Evolutionary conservation across 2,113 vertebrate species (phyloP).

Genomic region (Tursiops truncatus): DNA sequence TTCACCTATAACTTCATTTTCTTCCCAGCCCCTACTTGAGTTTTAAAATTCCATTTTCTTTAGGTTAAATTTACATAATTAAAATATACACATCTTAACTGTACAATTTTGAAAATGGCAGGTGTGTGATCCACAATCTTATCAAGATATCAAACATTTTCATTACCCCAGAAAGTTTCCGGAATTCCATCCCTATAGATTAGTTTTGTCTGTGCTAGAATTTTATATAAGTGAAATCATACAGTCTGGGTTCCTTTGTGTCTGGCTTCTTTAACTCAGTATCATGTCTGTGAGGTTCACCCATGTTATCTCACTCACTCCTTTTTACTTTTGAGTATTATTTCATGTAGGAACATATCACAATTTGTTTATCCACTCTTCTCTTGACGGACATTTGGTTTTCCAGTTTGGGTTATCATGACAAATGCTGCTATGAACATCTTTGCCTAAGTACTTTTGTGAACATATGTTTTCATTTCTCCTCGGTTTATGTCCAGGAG

Average conservation of each 20-base stretch:
- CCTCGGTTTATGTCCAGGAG: constrained; percentile 42
- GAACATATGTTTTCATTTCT: constrained; percentile 66
- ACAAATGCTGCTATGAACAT: not conserved
- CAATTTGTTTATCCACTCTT: not conserved
- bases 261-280: not conserved
- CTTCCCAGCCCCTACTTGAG: not conserved
- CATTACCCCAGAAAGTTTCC: not conserved
- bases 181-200: not conserved
- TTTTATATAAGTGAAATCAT: not conserved
- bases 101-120: not conserved
- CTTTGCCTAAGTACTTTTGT: constrained; percentile 30
- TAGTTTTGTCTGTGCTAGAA: not conserved
- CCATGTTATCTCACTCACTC: not conserved
- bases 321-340: not conserved
- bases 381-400: not conserved
- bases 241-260: not conserved
- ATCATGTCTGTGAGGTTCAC: not conserved
- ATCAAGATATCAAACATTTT: not conserved
- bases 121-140: not conserved
- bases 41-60: not conserved
- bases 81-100: not conserved
- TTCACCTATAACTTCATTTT: not conserved
- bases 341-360: not conserved
- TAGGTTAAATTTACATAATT: not conserved
- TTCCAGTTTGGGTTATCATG: not conserved